phyloP scores from a whole-genome alignment of 2,797 vertebrate species.

The Sciurus vulgaris region DNA sequence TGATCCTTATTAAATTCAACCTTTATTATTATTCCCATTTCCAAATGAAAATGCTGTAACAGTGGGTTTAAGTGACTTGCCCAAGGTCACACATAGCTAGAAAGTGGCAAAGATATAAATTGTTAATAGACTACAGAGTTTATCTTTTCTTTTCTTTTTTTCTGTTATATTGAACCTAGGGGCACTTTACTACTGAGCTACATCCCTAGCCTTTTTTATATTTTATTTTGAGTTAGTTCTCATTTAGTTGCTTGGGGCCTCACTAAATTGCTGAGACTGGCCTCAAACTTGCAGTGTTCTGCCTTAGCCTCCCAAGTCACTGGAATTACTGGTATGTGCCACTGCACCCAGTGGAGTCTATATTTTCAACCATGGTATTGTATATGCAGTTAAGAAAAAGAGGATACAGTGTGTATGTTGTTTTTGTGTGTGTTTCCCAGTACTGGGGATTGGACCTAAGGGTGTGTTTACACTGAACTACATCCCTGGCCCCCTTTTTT shows the following conservation, averaged over 20 bases:
- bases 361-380: conserved; percentile 4
- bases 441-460: not conserved
- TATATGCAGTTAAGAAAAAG: not conserved
- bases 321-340: no score
- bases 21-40: not conserved
- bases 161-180: no score
- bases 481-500: not conserved
- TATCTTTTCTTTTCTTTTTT: not conserved
- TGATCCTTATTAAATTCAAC: not conserved
- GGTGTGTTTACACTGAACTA: not conserved
- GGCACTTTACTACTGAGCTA: no score
- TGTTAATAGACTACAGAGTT: not conserved
- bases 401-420: not conserved
- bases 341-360: not conserved
- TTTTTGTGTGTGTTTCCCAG: not conserved
- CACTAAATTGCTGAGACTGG: no score
- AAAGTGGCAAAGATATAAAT: not conserved
- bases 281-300: no score
- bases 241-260: no score
- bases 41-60: not conserved
- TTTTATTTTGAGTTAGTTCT: no score
- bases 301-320: no score
- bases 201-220: no score
- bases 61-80: not conserved
- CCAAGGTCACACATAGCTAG: not conserved